These are phyloP conservation scores for Perccottus glenii DNA, from an alignment of 2,113 vertebrate genomes.

Conservation along the genomic window DNA sequence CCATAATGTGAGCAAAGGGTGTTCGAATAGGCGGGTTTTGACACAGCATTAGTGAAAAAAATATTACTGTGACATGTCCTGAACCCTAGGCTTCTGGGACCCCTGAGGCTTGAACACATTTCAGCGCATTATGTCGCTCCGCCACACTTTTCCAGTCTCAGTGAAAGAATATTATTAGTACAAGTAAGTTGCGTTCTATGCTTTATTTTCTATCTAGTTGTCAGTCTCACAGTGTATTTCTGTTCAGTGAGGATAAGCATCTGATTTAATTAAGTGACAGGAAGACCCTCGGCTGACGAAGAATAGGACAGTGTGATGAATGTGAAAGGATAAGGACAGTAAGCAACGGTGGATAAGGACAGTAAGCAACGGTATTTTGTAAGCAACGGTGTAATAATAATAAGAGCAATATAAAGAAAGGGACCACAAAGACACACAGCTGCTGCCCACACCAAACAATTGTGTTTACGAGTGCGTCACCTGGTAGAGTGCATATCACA, in stretches of 20 bases:
- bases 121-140: conserved; percentile 1
- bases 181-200: conserved; percentile 19
- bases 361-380: no score
- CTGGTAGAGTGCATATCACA: no score
- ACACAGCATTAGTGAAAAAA: not conserved
- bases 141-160: conserved; percentile 1
- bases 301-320: conserved; percentile 48
- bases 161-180: conserved; percentile 7
- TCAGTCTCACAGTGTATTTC: not conserved
- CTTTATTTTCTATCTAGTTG: not conserved
- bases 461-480: no score
- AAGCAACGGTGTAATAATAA: conserved; percentile 6
- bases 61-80: conserved; percentile 3
- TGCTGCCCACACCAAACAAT: no score
- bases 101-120: conserved; percentile 8
- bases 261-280: conserved; percentile 54
- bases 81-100: conserved; percentile 4
- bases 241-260: conserved; percentile 31
- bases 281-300: conserved; percentile 39
- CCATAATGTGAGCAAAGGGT: not conserved
- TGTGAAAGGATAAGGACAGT: conserved; percentile 31
- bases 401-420: not conserved
- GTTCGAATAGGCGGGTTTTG: conserved; percentile 5
- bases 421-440: no score
- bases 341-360: conserved; percentile 6